phyloP scores from a whole-genome alignment of 2,888 invertebrate species.

The Drosophila neutralis region DNA sequence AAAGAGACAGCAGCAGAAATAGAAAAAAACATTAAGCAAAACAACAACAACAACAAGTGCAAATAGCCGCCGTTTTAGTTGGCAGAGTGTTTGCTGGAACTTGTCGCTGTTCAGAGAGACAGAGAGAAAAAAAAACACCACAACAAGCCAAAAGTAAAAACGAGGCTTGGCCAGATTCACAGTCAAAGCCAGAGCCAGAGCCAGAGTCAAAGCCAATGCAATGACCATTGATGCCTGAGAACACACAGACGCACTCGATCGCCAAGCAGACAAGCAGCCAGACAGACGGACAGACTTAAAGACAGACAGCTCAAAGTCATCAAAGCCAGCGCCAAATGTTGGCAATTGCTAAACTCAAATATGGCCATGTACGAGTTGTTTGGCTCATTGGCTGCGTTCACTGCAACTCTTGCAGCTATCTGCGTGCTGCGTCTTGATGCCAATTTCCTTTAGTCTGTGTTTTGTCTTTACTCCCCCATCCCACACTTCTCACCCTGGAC shows the following conservation, averaged over 20 bases:
- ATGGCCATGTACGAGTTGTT: slow-evolving; percentile 64
- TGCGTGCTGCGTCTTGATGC: slow-evolving; percentile 55
- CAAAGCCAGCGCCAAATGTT: slow-evolving; percentile 78
- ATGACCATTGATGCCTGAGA: slow-evolving; percentile 73
- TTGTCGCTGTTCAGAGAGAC: slow-evolving; percentile 48
- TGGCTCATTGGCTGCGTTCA: slow-evolving; percentile 34
- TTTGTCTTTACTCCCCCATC: slow-evolving; percentile 2
- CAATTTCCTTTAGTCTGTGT: slow-evolving; percentile 54
- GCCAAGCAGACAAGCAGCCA: slow-evolving; percentile 22
- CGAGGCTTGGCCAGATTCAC: slow-evolving; percentile 47
- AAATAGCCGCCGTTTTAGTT: slow-evolving; percentile 47
- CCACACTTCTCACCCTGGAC: slow-evolving; percentile 10
- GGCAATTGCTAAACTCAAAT: slow-evolving; percentile 64
- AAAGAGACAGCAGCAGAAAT: slow-evolving; percentile 35
- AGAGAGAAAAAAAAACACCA: slow-evolving; percentile 26
- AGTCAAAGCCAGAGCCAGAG: slow-evolving; percentile 45
- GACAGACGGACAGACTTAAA: slow-evolving; percentile 12
- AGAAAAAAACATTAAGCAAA: slow-evolving; percentile 3
- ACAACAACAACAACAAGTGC: slow-evolving; percentile 25
- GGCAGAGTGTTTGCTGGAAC: slow-evolving; percentile 54
- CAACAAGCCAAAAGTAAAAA: slow-evolving; percentile 46
- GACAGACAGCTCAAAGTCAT: slow-evolving; percentile 58
- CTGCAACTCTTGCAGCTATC: slow-evolving; percentile 16
- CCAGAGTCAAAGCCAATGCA: slow-evolving; percentile 46
- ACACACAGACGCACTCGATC: slow-evolving; percentile 58